Evolutionary conservation across 1,140 invertebrate species (phyloP), one percentile per base, ranked within the genome.

Genomic region (Drosophila dunni): DNA sequence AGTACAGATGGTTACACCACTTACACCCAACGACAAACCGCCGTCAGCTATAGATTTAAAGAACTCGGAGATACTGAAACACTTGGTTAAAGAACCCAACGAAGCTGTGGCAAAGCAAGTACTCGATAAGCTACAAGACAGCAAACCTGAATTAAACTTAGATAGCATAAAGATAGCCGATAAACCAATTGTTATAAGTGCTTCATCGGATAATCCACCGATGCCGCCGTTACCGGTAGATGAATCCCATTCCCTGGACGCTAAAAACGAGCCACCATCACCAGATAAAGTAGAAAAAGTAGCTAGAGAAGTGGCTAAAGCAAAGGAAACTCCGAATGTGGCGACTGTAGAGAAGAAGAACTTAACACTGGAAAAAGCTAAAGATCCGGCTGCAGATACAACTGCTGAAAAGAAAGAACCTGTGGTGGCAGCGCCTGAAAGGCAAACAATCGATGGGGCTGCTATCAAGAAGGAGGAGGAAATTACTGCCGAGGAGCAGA

Each of bases 391-490:
- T 15, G 24, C 15, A 51, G 24, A 8, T 4, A 20, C n/a, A 17
- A 64, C 20, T n/a, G 9, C 53, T 24, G 10, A 13, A 9, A 66
- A 69, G 9, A 15, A 13, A 6, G 34, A 71, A 17, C 0, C 29
- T 3, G 20, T 36, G 8, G 2, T 45, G 20, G 24, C 57, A 1
- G 56, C 20, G 6, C 57, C 48, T 1, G 50, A 51, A 33, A 56
- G 63, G 73, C 60, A 63, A 90, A 77, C 76, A 2, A 90, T 91
- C 34, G 81, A 85, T 45, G 91, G 92, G 42, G 90, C 79, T 34
- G 83, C 91, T 68, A 93, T 94, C 10, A 93, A 94, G 51, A 94
- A 94, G 70, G 94, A 94, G 61, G 93, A 94, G 42, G 92, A 93
- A 54, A 93, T 94, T 75, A 90, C 93, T 9, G 92, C 93, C 24